Evolutionary conservation across 64 coral and sea anemone species (phyloP).

Genomic region (Catalaphyllia jardinei): DNA sequence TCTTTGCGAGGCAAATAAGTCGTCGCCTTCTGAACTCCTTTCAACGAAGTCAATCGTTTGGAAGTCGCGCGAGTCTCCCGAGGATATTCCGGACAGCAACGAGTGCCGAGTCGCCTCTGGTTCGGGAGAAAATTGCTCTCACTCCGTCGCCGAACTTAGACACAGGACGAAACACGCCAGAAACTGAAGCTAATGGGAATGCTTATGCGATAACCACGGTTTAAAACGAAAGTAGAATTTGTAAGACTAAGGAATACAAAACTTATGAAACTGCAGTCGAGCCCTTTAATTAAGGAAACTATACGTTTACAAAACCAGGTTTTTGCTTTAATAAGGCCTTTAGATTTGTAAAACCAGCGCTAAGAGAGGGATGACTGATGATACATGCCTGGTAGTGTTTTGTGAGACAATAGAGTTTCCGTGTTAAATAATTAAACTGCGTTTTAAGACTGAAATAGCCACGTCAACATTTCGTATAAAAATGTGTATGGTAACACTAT

Average conservation of each 20-base stretch:
- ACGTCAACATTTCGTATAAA: too few relatives aligned
- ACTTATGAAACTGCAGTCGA: too few relatives aligned
- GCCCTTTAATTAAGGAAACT: too few relatives aligned
- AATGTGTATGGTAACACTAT: too few relatives aligned
- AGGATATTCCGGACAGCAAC: background rate
- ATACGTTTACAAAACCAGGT: too few relatives aligned
- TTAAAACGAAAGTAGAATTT: background rate
- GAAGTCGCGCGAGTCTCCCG: background rate
- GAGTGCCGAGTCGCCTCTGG: background rate
- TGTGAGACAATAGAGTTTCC: too few relatives aligned
- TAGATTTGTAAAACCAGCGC: too few relatives aligned
- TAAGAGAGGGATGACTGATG: too few relatives aligned
- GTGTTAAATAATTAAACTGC: too few relatives aligned
- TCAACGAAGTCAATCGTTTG: constrained; percentile 32
- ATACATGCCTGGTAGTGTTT: too few relatives aligned
- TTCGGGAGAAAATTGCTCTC: background rate
- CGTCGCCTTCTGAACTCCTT: constrained; percentile 16
- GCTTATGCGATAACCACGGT: background rate
- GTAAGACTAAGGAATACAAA: background rate
- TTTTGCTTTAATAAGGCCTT: too few relatives aligned
- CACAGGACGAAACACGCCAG: background rate
- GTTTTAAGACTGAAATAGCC: too few relatives aligned
- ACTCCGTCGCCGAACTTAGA: background rate
- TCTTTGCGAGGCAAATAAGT: constrained; percentile 52
- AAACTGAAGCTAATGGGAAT: background rate